phyloP scores from a whole-genome alignment of 2,113 vertebrate species.

The rabbit (Oryctolagus cuniculus) region mOryCun1.1 NC_091432.1:170909501-170910000 shows the following conservation, averaged over 20 bases:
- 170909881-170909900: constrained; percentile 57
- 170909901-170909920: constrained; percentile 60
- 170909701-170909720: constrained; percentile 23
- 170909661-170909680: constrained; percentile 15
- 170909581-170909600: constrained; percentile 44
- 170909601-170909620: constrained; percentile 53
- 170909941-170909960: constrained; percentile 45
- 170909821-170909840: constrained; percentile 61
- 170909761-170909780: constrained; percentile 27
- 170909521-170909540: too few relatives aligned
- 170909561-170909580: neutral
- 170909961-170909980: constrained; percentile 63
- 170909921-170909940: constrained; percentile 28
- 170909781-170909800: neutral
- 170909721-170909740: constrained; percentile 24
- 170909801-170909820: constrained; percentile 41
- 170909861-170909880: constrained; percentile 50
- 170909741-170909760: constrained; percentile 61
- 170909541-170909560: too few relatives aligned
- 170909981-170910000: too few relatives aligned
- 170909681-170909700: constrained; percentile 31
- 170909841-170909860: constrained; percentile 58
- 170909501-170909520: too few relatives aligned
- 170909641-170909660: fast-evolving
- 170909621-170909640: constrained; percentile 63